Evolutionary conservation across 2,888 invertebrate species (phyloP).

Genomic region (Acrobasis consociella): DNA sequence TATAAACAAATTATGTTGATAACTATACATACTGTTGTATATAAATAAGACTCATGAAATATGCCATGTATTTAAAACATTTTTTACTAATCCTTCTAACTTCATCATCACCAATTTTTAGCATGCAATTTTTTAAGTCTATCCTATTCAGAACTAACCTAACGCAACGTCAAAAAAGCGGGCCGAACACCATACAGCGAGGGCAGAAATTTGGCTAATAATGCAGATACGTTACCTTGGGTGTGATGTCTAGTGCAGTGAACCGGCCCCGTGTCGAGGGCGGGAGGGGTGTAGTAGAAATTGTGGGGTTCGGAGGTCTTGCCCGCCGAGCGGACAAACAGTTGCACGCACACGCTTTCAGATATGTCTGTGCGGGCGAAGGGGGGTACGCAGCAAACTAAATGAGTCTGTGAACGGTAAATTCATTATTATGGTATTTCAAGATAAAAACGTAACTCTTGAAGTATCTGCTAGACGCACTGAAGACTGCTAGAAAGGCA

Average conservation of each 20-base stretch:
- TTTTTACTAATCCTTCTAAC: not conserved
- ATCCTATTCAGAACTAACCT: not conserved
- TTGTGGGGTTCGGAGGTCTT: constrained; percentile 93
- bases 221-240: constrained; percentile 44
- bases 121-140: constrained; percentile 11
- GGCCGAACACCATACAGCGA: constrained; percentile 19
- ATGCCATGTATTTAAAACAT: not conserved
- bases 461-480: too few relatives aligned
- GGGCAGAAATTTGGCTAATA: not conserved
- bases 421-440: not conserved
- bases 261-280: constrained; percentile 54
- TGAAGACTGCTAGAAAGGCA: too few relatives aligned
- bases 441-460: too few relatives aligned
- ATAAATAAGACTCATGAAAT: not conserved
- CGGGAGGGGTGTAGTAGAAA: constrained; percentile 89
- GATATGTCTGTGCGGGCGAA: constrained; percentile 86
- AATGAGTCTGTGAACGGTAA: constrained; percentile 86
- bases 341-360: constrained; percentile 88
- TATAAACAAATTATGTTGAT: not conserved
- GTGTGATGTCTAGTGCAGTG: constrained; percentile 62
- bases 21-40: not conserved
- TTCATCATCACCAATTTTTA: constrained; percentile 11
- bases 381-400: constrained; percentile 93
- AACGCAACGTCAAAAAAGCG: constrained; percentile 15
- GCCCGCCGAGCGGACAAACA: constrained; percentile 92